phyloP scores from a whole-genome alignment of 2,888 invertebrate genomes.

The Enoplolaimus lenunculus region DNA sequence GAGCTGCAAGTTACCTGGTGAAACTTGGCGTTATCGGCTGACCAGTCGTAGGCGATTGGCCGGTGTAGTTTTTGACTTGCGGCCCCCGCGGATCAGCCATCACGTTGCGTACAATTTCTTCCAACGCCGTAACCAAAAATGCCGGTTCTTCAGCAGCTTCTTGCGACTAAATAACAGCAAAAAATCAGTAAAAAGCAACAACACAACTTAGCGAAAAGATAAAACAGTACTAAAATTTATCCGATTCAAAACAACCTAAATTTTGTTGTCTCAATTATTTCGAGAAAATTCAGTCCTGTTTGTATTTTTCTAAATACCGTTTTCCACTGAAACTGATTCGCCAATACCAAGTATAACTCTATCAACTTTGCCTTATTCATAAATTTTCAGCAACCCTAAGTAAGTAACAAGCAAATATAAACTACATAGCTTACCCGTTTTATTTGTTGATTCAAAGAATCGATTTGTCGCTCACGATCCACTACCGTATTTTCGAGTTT shows the following conservation, averaged over 20 bases:
- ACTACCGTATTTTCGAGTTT: background rate
- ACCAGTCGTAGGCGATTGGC: background rate
- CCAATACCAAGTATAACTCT: too few species aligned
- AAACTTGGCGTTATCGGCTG: too few species aligned
- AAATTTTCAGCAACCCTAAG: too few species aligned
- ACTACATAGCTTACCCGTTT: background rate
- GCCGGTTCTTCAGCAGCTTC: slow-evolving; percentile 5
- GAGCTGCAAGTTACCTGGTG: too few species aligned
- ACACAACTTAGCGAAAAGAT: too few species aligned
- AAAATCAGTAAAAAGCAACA: slow-evolving; percentile 3
- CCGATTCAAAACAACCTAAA: too few species aligned
- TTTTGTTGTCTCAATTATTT: too few species aligned
- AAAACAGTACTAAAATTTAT: slow-evolving; percentile 1
- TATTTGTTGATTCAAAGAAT: background rate
- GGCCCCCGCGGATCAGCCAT: slow-evolving; percentile 8
- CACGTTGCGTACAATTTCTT: background rate
- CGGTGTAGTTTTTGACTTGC: background rate
- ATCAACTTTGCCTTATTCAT: too few species aligned
- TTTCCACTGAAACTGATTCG: too few species aligned
- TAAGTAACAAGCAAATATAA: too few species aligned
- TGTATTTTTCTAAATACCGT: too few species aligned
- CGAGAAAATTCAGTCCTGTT: too few species aligned
- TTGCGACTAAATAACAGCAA: background rate
- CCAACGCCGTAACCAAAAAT: slow-evolving; percentile 8
- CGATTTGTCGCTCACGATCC: background rate